A percentile compares a stretch with the other conserved stretches of the same genome.
phyloP scores from a whole-genome alignment of 2,888 invertebrate species.

The Heteromurus nitidus region DNA sequence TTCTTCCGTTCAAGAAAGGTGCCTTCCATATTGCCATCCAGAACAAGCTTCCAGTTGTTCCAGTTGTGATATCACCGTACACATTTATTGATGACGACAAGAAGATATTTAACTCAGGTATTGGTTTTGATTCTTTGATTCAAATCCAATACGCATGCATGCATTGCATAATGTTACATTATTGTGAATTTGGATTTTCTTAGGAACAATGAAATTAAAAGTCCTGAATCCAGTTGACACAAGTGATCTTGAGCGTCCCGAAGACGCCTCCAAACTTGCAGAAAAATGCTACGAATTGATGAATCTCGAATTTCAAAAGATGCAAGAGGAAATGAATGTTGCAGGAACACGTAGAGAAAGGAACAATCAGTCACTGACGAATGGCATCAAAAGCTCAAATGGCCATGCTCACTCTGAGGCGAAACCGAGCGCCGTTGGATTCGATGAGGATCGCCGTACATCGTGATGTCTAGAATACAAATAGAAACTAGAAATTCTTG shows the following conservation, averaged over 20 bases:
- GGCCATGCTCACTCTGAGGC: neutral
- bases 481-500: no score
- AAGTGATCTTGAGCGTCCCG: slow-evolving; percentile 80
- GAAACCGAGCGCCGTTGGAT: neutral
- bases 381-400: neutral
- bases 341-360: neutral
- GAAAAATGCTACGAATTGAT: slow-evolving; percentile 82
- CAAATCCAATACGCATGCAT: neutral
- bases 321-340: neutral
- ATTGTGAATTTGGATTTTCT: neutral
- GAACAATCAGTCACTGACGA: neutral
- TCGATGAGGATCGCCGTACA: neutral
- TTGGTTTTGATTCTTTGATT: no score
- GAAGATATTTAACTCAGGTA: slow-evolving; percentile 69
- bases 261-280: slow-evolving; percentile 83
- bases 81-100: slow-evolving; percentile 71
- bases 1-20: slow-evolving; percentile 85
- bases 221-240: slow-evolving; percentile 87
- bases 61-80: slow-evolving; percentile 84
- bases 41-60: slow-evolving; percentile 82
- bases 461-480: no score
- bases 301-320: slow-evolving; percentile 76
- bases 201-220: slow-evolving; percentile 85
- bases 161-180: neutral
- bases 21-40: slow-evolving; percentile 85